These are phyloP conservation scores for Dynastes grantii DNA, from an alignment of 2,888 invertebrate species.

Conservation along the genomic window DNA sequence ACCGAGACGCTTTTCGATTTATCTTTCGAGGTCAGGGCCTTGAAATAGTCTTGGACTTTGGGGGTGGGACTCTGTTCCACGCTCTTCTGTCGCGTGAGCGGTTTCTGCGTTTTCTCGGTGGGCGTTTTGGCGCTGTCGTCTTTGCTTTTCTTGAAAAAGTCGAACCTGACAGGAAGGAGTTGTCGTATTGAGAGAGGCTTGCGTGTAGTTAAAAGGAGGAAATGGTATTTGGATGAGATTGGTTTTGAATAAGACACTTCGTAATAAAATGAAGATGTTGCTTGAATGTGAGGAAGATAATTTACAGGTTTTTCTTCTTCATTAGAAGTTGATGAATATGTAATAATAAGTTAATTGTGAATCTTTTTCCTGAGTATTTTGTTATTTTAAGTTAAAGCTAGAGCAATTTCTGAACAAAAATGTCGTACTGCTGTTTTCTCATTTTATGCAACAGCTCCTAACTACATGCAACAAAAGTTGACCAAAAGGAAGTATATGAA, in stretches of 20 bases:
- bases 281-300: no score
- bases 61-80: slow-evolving; percentile 62
- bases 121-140: slow-evolving; percentile 48
- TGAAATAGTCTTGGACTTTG: slow-evolving; percentile 60
- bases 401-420: no score
- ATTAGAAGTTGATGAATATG: no score
- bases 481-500: no score
- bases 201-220: neutral
- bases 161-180: slow-evolving; percentile 42
- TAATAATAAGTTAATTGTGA: no score
- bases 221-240: neutral
- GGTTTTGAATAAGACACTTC: slow-evolving; percentile 7
- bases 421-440: no score
- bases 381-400: no score
- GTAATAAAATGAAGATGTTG: no score
- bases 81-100: slow-evolving; percentile 66
- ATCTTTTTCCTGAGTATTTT: no score
- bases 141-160: slow-evolving; percentile 55
- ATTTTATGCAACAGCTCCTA: no score
- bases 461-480: no score
- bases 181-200: neutral
- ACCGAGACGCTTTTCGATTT: slow-evolving; percentile 64
- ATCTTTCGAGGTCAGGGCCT: slow-evolving; percentile 65
- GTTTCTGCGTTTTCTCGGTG: slow-evolving; percentile 48
- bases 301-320: no score